phyloP scores from a whole-genome alignment of 2,888 invertebrate genomes.

The Poecilus cupreus region DNA sequence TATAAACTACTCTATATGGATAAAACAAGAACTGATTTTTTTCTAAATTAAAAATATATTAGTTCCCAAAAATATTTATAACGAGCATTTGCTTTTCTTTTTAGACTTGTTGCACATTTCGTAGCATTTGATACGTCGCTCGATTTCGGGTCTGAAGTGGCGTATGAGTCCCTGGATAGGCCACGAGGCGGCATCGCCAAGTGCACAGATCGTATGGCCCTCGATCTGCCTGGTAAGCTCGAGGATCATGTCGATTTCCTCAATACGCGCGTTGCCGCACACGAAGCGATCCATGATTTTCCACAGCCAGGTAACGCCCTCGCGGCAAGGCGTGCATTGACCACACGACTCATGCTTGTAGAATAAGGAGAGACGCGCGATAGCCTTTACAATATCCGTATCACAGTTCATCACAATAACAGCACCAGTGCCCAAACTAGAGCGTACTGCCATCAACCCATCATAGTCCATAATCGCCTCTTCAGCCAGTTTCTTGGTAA shows the following conservation, averaged over 20 bases:
- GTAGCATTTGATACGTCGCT: constrained; percentile 83
- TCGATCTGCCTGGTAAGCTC: constrained; percentile 99
- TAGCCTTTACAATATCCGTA: constrained; percentile 97
- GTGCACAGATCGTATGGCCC: constrained; percentile 98
- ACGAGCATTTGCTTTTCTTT: no score
- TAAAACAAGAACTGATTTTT: no score
- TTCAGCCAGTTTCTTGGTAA: constrained; percentile 96
- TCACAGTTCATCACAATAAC: constrained; percentile 99
- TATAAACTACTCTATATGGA: no score
- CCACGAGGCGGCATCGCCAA: constrained; percentile 99
- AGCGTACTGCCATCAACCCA: constrained; percentile 93
- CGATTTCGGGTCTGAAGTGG: constrained; percentile 96
- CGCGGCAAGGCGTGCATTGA: constrained; percentile 99
- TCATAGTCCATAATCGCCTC: constrained; percentile 99
- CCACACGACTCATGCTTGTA: constrained; percentile 99
- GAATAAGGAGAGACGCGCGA: constrained; percentile 96
- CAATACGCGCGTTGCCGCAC: constrained; percentile 92
- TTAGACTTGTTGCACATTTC: no score
- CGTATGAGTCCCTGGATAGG: constrained; percentile 98
- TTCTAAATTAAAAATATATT: no score
- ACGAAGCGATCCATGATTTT: constrained; percentile 75
- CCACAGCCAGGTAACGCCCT: constrained; percentile 78
- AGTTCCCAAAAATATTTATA: no score
- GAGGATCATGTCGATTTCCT: constrained; percentile 99
- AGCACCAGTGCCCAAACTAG: constrained; percentile 98